These are phyloP conservation scores for Gymnosoma rotundatum DNA, from an alignment of 2,888 invertebrate species.

Conservation along the genomic window DNA sequence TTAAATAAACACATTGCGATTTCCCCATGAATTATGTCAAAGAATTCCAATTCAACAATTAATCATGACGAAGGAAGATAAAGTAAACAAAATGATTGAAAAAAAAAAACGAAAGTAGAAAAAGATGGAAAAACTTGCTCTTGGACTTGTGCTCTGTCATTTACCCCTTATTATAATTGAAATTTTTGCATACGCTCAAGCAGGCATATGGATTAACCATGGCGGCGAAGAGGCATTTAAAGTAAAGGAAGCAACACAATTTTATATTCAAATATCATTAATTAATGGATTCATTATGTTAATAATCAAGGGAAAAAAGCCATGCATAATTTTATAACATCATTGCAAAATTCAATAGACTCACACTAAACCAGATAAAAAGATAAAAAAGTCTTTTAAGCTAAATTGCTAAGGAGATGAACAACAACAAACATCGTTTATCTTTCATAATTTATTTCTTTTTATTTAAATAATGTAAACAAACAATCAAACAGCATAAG, in stretches of 20 bases:
- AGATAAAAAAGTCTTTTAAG: slow-evolving; percentile 39
- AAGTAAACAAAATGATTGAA: slow-evolving; percentile 52
- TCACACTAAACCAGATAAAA: slow-evolving; percentile 4
- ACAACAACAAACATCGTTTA: slow-evolving; percentile 58
- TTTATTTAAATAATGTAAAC: slow-evolving; percentile 58
- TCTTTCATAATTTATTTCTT: slow-evolving; percentile 40
- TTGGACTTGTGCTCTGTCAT: background rate
- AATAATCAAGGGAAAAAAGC: slow-evolving; percentile 60
- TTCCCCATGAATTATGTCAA: slow-evolving; percentile 43
- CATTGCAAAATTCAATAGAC: background rate
- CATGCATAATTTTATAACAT: slow-evolving; percentile 64
- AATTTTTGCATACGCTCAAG: background rate
- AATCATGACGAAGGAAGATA: slow-evolving; percentile 44
- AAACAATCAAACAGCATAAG: slow-evolving; percentile 55
- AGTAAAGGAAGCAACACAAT: slow-evolving; percentile 14
- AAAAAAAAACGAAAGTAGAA: slow-evolving; percentile 22
- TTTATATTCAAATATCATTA: slow-evolving; percentile 66
- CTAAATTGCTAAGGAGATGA: slow-evolving; percentile 59
- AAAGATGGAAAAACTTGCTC: background rate
- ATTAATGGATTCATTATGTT: slow-evolving; percentile 70
- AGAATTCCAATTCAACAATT: slow-evolving; percentile 62
- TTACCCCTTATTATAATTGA: slow-evolving; percentile 53
- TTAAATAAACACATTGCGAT: slow-evolving; percentile 55
- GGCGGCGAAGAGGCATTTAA: slow-evolving; percentile 8
- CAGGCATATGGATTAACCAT: background rate